These are phyloP conservation scores for Polypedilum pembai DNA, from an alignment of 1,140 invertebrate genomes.

Conservation along the genomic window DNA sequence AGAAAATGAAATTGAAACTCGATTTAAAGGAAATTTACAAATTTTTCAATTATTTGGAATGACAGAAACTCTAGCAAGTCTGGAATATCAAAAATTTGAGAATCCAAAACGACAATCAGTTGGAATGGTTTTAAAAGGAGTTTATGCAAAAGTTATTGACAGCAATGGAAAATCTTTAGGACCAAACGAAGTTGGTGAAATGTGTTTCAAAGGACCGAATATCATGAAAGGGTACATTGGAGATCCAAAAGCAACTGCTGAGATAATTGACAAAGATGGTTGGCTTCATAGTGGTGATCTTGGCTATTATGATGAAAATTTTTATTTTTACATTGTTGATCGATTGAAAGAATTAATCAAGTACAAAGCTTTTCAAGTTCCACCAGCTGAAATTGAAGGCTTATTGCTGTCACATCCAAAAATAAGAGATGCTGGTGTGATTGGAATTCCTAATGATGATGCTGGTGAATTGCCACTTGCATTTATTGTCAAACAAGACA, in stretches of 20 bases:
- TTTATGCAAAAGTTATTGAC: constrained; percentile 51
- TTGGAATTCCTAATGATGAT: constrained; percentile 54
- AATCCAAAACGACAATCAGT: constrained; percentile 46
- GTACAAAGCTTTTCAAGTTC: constrained; percentile 73
- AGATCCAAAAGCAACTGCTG: constrained; percentile 50
- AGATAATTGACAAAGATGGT: constrained; percentile 57
- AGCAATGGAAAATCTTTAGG: constrained; percentile 49
- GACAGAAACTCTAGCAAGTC: constrained; percentile 32
- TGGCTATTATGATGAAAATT: constrained; percentile 63
- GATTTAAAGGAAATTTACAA: constrained; percentile 43
- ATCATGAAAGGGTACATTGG: constrained; percentile 59
- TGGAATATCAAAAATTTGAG: constrained; percentile 42
- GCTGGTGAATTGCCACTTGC: constrained; percentile 56
- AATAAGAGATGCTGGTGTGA: constrained; percentile 59
- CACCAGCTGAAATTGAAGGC: constrained; percentile 66
- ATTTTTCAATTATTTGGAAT: constrained; percentile 44
- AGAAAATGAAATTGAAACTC: constrained; percentile 40
- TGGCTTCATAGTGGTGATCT: constrained; percentile 78
- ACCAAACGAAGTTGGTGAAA: constrained; percentile 50
- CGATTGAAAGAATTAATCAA: constrained; percentile 83
- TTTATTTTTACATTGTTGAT: constrained; percentile 65
- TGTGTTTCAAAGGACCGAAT: constrained; percentile 52
- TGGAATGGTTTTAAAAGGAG: constrained; percentile 48
- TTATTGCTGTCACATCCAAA: constrained; percentile 55
- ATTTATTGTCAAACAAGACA: constrained; percentile 48